phyloP scores from a whole-genome alignment of 2,797 vertebrate species.

The Rhabdomys pumilio region DNA sequence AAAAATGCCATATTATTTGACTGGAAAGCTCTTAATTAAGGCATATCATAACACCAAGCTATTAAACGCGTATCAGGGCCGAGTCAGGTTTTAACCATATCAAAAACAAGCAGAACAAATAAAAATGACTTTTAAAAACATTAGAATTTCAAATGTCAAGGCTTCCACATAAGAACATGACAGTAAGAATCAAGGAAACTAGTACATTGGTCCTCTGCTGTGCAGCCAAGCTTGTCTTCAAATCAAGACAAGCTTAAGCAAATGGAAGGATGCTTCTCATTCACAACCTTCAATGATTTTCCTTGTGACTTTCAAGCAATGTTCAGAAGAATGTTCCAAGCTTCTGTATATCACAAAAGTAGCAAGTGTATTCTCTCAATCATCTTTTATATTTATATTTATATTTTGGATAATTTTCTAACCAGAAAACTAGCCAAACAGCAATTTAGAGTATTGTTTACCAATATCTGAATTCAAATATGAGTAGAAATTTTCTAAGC shows the following conservation, averaged over 20 bases:
- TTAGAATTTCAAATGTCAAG: not conserved
- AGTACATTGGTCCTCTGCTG: not conserved
- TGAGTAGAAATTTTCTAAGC: not conserved
- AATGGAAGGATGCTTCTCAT: not conserved
- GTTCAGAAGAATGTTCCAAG: not conserved
- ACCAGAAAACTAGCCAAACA: not conserved
- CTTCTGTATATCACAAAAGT: not conserved
- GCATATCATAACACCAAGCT: not conserved
- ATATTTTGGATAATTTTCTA: not conserved
- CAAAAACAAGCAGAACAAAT: not conserved
- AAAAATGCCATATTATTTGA: not conserved
- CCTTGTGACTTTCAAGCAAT: not conserved
- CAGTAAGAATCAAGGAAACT: not conserved
- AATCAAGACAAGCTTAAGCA: not conserved
- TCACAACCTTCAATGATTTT: not conserved
- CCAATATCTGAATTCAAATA: constrained; percentile 33
- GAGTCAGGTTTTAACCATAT: not conserved
- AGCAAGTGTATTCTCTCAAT: not conserved
- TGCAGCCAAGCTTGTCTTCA: not conserved
- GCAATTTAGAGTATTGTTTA: not conserved
- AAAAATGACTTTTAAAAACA: not conserved
- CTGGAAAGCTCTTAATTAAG: not conserved
- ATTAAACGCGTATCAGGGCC: not conserved
- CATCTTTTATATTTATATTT: not conserved
- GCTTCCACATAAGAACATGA: not conserved